Conservation (phyloP, 2,113 vertebrate genomes). For the Psophia crepitans region DNA sequence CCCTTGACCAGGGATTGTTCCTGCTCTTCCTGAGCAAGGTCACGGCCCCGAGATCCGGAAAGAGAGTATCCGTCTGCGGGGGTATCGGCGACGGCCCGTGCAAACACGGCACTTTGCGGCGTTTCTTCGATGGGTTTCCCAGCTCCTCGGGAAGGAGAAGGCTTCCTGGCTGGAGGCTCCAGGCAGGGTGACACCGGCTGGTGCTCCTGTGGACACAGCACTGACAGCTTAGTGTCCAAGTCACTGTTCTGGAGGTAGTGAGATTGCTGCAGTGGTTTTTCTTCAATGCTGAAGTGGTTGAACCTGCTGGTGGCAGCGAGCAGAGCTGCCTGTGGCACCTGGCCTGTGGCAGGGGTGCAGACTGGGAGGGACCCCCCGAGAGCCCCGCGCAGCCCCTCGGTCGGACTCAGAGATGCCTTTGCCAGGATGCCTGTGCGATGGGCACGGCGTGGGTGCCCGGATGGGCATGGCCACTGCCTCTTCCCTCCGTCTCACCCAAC, state of each 20-base stretch:
- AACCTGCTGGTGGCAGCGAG: neutral
- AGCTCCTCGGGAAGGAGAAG: neutral
- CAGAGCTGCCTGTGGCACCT: accelerated
- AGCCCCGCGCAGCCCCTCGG: neutral
- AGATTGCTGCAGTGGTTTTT: neutral
- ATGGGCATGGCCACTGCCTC: neutral
- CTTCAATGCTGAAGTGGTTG: neutral
- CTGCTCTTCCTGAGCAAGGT: neutral
- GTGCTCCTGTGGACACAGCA: accelerated
- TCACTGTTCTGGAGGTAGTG: neutral
- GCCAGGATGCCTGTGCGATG: accelerated
- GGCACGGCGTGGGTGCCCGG: neutral
- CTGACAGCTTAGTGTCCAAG: neutral
- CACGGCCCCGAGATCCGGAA: accelerated
- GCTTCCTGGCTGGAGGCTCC: neutral
- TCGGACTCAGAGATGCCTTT: neutral
- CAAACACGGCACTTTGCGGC: accelerated
- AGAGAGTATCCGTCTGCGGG: neutral
- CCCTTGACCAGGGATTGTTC: neutral
- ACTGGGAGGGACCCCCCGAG: neutral
- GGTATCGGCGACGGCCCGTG: accelerated
- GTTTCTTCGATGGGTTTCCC: neutral
- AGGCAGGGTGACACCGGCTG: neutral
- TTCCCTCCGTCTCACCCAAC: neutral
- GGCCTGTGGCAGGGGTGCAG: accelerated